phyloP scores from a whole-genome alignment of 2,888 invertebrate species.

The Scaptodrosophila latifasciaeformis region DNA sequence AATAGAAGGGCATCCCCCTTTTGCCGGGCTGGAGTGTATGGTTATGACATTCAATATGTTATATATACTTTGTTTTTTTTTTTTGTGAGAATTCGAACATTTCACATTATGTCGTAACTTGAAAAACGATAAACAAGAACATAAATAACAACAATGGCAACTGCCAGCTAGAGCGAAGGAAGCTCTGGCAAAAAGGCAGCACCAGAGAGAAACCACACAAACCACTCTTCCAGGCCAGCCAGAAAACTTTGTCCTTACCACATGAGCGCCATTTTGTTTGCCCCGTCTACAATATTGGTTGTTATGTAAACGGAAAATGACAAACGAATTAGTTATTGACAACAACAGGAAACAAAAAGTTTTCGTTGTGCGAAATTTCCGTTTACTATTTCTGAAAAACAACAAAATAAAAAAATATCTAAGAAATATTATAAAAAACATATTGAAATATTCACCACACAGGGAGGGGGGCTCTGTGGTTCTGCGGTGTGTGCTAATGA shows the following conservation, averaged over 20 bases:
- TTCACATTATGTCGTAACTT: constrained; percentile 55
- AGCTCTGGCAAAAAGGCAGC: background rate
- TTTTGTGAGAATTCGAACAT: constrained; percentile 39
- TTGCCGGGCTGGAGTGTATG: background rate
- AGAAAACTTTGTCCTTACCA: constrained; percentile 59
- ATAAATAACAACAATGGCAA: too few relatives aligned
- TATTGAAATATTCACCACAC: constrained; percentile 7
- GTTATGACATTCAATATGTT: constrained; percentile 50
- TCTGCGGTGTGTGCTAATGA: constrained; percentile 44
- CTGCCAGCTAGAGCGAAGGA: too few relatives aligned
- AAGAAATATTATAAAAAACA: constrained; percentile 6
- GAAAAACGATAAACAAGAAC: constrained; percentile 53
- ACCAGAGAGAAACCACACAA: background rate
- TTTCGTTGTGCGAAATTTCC: constrained; percentile 60
- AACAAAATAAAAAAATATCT: constrained; percentile 6
- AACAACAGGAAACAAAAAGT: constrained; percentile 61
- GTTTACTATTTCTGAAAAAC: constrained; percentile 41
- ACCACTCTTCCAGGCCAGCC: constrained; percentile 26
- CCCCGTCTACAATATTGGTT: constrained; percentile 2
- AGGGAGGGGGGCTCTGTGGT: background rate
- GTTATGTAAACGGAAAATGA: constrained; percentile 68
- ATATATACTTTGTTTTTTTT: too few relatives aligned
- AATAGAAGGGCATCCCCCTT: constrained; percentile 16
- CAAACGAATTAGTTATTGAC: constrained; percentile 68
- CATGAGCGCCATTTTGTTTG: constrained; percentile 53